Base-by-base conservation (phyloP, 2,888 invertebrate genomes). In the Melitaea athalia region DNA sequence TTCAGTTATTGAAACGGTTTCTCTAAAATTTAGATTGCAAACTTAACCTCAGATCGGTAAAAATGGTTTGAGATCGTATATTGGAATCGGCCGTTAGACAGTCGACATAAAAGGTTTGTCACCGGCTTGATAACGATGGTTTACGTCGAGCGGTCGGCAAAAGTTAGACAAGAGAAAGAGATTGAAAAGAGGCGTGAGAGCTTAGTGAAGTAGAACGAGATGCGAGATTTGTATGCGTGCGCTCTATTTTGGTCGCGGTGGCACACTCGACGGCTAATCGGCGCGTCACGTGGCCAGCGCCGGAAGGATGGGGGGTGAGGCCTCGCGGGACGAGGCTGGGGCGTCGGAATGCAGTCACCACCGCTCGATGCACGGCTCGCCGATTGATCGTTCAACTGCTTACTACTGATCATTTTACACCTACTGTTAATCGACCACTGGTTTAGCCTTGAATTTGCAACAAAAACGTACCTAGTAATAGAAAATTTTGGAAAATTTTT, bases 211-310 rank as follows among this genome's bases (percentile, higher is more conserved):
- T 81, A 81, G 83, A 85, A 84, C 84, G 86, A 84, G 85, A 85
- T 82, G 84, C 81, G 81, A 84, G 83, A 84, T 85, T 72, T 81
- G 84, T 85, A 82, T 85, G 85, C 83, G 85, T 83, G 85, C 84
- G 88, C 88, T 91, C 90, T 91, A 92, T 91, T 91, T 91, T 85
- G 88, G 90, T 91, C 86, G 86, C 86, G 85, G 89, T 89, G 86
- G 89, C 89, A 88, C 88, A 88, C 86, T 89, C 89, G 83, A 85
- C 86, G 83, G 91, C 91, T 92, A 91, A 92, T 92, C 91, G 90
- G 81, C 86, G 83, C 86, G 91, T 91, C 91, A 91, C 91, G 91
- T 92, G 92, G 91, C 89, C 85, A 85, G 82, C 86, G 86, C 87
- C 89, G 89, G 91, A 89, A 91, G 91, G 87, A 86, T 88, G 91